Conservation (phyloP, 2,797 vertebrate genomes). For the Gymnoscopelus braueri region DNA sequence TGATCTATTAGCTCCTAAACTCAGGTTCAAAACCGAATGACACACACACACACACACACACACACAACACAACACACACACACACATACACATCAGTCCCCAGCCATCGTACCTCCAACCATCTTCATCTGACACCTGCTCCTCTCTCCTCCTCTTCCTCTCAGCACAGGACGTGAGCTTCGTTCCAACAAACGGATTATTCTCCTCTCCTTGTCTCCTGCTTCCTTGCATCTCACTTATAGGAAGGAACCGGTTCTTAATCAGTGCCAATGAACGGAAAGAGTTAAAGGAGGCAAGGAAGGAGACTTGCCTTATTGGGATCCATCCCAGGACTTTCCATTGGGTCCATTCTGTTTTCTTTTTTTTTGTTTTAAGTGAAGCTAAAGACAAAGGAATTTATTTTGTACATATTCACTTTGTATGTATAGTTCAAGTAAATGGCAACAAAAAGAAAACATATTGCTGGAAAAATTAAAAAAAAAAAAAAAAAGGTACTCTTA, state of each 20-base stretch:
- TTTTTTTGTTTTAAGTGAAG: slow-evolving; percentile 35
- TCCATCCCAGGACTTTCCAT: slow-evolving; percentile 22
- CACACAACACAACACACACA: background rate
- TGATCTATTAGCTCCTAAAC: background rate
- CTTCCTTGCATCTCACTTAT: slow-evolving; percentile 22
- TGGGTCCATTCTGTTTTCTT: slow-evolving; percentile 14
- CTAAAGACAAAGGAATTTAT: slow-evolving; percentile 54
- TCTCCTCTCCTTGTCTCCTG: slow-evolving; percentile 18
- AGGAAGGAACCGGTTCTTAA: slow-evolving; percentile 2
- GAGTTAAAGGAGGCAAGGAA: slow-evolving; percentile 9
- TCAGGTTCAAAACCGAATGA: slow-evolving; percentile 1
- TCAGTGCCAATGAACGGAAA: slow-evolving; percentile 6
- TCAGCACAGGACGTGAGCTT: slow-evolving; percentile 5
- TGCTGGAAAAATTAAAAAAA: slow-evolving; percentile 44
- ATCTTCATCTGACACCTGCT: background rate
- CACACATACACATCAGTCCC: background rate
- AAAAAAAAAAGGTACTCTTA: slow-evolving; percentile 22
- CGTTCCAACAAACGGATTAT: slow-evolving; percentile 11
- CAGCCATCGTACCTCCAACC: background rate
- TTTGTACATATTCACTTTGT: slow-evolving; percentile 79
- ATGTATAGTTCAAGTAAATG: slow-evolving; percentile 65
- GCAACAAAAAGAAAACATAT: slow-evolving; percentile 38
- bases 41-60: too few species aligned
- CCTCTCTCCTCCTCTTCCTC: background rate
- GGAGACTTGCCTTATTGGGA: slow-evolving; percentile 26